phyloP scores from a whole-genome alignment of 2,797 vertebrate genomes.

The Gymnoscopelus microlampas region DNA sequence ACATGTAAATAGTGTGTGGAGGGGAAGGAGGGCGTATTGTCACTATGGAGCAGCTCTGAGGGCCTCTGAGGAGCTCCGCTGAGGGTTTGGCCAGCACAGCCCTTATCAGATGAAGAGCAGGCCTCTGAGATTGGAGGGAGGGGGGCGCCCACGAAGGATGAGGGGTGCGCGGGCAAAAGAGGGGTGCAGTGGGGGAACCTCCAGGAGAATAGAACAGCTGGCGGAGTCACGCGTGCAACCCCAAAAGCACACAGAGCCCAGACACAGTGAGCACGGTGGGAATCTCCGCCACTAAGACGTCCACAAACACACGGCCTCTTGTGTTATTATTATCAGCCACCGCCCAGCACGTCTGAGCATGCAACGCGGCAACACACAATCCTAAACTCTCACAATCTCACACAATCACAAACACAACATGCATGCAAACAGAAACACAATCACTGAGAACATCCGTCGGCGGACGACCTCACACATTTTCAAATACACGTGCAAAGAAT shows the following conservation, averaged over 20 bases:
- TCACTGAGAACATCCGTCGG: constrained; percentile 1
- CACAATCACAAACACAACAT: constrained; percentile 46
- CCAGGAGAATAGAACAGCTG: constrained; percentile 83
- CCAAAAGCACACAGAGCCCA: constrained; percentile 81
- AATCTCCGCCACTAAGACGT: constrained; percentile 75
- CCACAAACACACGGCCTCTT: constrained; percentile 77
- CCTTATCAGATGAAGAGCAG: constrained; percentile 86
- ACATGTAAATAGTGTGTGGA: constrained; percentile 79
- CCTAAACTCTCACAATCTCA: constrained; percentile 22
- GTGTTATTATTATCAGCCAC: constrained; percentile 77
- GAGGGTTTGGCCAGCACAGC: constrained; percentile 66
- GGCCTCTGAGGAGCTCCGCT: constrained; percentile 66
- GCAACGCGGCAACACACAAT: constrained; percentile 61
- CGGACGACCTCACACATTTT: constrained; percentile 43
- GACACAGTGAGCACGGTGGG: constrained; percentile 82
- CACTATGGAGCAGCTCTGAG: constrained; percentile 62
- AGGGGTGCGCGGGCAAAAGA: constrained; percentile 48
- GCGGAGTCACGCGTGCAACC: constrained; percentile 80
- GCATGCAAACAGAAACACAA: constrained; percentile 46
- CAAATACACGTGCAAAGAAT: neutral
- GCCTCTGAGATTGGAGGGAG: constrained; percentile 66
- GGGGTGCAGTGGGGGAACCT: constrained; percentile 56
- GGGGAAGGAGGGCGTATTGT: constrained; percentile 74
- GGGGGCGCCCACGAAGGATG: constrained; percentile 52
- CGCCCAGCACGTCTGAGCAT: constrained; percentile 75